Conservation (phyloP, 2,797 vertebrate genomes). For the Lindbergichthys nudifrons region DNA sequence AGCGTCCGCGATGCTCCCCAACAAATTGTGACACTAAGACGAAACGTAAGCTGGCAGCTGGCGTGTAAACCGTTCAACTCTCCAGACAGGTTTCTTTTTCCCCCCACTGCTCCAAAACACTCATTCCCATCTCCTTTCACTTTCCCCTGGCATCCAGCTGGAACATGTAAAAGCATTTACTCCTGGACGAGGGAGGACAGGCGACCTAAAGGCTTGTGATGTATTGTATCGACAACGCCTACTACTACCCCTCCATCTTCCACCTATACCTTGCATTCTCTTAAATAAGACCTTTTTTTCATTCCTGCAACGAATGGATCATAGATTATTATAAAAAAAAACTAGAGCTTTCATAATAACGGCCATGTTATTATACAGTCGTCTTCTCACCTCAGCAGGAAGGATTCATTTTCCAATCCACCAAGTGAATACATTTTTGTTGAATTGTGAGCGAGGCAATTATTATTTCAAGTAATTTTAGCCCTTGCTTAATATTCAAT, state of each 20-base stretch:
- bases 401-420: constrained; percentile 61
- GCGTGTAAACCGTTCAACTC: constrained; percentile 71
- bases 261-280: constrained; percentile 13
- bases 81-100: constrained; percentile 38
- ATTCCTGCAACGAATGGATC: constrained; percentile 16
- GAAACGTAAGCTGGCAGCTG: constrained; percentile 68
- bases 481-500: constrained; percentile 57
- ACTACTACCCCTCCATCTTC: background rate
- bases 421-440: constrained; percentile 54
- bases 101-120: constrained; percentile 27
- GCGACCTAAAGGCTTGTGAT: constrained; percentile 12
- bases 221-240: constrained; percentile 19
- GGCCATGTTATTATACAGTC: constrained; percentile 7
- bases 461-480: constrained; percentile 69
- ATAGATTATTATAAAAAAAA: constrained; percentile 36
- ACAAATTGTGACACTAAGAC: constrained; percentile 71
- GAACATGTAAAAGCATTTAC: constrained; percentile 42
- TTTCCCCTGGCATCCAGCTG: constrained; percentile 36
- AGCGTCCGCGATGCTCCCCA: constrained; percentile 60
- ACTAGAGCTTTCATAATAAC: constrained; percentile 37
- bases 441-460: constrained; percentile 54
- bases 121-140: constrained; percentile 36
- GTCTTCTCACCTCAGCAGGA: constrained; percentile 31
- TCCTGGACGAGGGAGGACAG: constrained; percentile 13
- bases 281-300: constrained; percentile 11